Base-by-base conservation (phyloP, 2,888 invertebrate genomes). In the Allolobophora icterica region DNA sequence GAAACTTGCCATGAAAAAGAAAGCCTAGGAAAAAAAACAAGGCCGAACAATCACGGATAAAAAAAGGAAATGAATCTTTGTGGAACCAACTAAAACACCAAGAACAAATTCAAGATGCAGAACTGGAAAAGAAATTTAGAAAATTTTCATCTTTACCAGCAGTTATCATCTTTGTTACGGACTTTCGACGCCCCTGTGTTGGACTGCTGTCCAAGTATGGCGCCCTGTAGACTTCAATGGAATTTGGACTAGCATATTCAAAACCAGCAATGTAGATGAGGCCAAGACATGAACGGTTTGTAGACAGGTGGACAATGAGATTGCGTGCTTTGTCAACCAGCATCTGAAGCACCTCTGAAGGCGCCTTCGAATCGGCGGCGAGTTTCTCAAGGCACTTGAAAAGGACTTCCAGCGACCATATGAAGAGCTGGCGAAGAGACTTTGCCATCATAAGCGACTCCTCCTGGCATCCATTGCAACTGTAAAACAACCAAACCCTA, bases 391-490 rank as follows among this genome's bases (percentile, higher is more conserved):
- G 93, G 30, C 94, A 94, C 92, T 94, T 94, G 52, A n/a, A 34
- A 35, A 87, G 38, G 24, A 91, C 21, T 21, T 90, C 92, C n/a
- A 90, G 40, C n/a, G 90, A 87, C 92, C 91, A 92, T 15, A 35
- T 34, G 21, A 91, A 52, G 38, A 91, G 89, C 34, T 38, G 35
- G 38, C 91, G 52, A 35, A 91, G 42, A 33, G 91, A 42, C n/a
- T 89, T 52, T n/a, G 89, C 58, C 17, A 91, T 38, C 11, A 38
- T 33, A 40, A 89, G 35, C 30, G 89, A 58, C 35, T 91, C 91
- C 58, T 91, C 91, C 45, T 30, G 38, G 34, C 42, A 98, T 89
- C 93, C 94, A 89, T 93, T 94, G 91, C 94, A 94, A 92, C 95
- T 95, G 93, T 15, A 93, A 92, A 71, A 83, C 71, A 71, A 58